These are phyloP conservation scores for Rhinophrynus dorsalis DNA, from an alignment of 2,797 vertebrate species.

Conservation along the genomic window DNA sequence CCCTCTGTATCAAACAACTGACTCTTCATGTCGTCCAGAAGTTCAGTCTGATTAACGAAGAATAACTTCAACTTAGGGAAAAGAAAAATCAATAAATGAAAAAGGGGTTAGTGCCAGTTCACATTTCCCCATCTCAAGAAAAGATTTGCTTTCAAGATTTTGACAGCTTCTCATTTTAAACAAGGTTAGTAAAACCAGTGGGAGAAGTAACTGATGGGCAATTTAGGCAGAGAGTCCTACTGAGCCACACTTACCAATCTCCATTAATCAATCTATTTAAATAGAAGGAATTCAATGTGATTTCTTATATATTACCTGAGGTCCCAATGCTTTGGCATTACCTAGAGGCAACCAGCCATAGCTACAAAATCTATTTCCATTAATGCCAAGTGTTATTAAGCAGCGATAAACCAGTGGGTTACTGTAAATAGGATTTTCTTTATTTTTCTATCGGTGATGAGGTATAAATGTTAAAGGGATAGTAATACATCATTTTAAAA, in stretches of 20 bases:
- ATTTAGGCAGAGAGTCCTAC: constrained; percentile 22
- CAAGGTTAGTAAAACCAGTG: constrained; percentile 18
- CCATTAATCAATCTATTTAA: constrained; percentile 41
- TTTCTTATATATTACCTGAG: constrained; percentile 14
- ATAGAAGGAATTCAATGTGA: constrained; percentile 26
- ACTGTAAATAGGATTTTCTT: neutral
- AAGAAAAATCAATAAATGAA: constrained; percentile 22
- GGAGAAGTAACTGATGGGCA: neutral
- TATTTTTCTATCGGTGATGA: neutral
- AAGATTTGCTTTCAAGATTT: constrained; percentile 44
- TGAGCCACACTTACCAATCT: constrained; percentile 8
- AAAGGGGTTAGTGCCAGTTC: constrained; percentile 19
- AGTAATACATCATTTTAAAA: no score
- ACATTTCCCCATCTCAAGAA: constrained; percentile 50
- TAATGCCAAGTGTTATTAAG: constrained; percentile 1
- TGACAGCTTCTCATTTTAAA: constrained; percentile 30
- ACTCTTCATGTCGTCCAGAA: neutral
- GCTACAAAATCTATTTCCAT: neutral
- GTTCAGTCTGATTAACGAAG: constrained; percentile 15
- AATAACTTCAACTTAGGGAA: constrained; percentile 26
- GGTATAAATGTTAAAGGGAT: neutral
- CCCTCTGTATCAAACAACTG: neutral
- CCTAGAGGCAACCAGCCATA: neutral
- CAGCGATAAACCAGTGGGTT: neutral
- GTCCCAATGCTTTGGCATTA: neutral